Evolutionary conservation across 2,113 vertebrate species (phyloP).

Genomic region (Dermatemys mawii): DNA sequence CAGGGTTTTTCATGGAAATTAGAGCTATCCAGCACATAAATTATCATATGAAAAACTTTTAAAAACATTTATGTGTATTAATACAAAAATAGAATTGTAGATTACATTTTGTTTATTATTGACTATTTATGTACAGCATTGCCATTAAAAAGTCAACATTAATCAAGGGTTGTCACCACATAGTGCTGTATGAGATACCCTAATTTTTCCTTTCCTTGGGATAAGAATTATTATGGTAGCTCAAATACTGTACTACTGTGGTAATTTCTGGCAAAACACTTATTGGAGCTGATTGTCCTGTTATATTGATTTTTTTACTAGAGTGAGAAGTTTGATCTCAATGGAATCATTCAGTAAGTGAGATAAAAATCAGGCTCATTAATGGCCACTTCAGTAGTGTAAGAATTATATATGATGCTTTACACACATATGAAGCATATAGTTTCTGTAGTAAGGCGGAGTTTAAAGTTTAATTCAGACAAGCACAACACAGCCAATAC

Average conservation of each 20-base stretch:
- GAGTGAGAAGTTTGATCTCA: background rate
- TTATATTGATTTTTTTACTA: background rate
- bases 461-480: background rate
- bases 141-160: background rate
- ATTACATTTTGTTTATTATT: background rate
- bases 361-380: background rate
- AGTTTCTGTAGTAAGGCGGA: too few species aligned
- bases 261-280: background rate
- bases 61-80: background rate
- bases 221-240: background rate
- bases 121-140: background rate
- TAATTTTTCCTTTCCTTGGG: background rate
- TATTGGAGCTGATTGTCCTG: background rate
- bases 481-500: background rate
- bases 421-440: fast-evolving
- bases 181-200: background rate
- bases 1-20: background rate
- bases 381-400: background rate
- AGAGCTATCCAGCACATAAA: background rate
- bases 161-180: background rate
- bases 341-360: background rate
- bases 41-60: background rate
- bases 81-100: background rate
- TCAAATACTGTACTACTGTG: background rate
- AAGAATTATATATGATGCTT: background rate